Base-by-base conservation (phyloP, 2,888 invertebrate genomes). In the Orchesellides sinensis region DNA sequence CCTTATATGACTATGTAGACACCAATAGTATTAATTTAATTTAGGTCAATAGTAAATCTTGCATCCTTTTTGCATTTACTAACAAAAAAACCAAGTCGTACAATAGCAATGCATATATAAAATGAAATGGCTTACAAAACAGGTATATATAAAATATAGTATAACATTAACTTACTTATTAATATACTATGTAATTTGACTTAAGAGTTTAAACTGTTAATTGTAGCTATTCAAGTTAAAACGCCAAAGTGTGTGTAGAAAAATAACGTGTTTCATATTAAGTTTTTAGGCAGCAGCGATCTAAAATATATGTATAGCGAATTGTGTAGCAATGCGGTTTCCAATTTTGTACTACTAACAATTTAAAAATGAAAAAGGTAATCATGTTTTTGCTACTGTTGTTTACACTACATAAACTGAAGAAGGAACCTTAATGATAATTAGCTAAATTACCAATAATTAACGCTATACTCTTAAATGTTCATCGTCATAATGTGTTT, bases 11-110 rank as follows among this genome's bases (percentile, higher is more conserved):
- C n/a, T n/a, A 47, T n/a, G 17, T 12, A 47, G n/a, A 47, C n/a
- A 17, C n/a, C 14, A 17, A n/a, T 10, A 47, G 8, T 12, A 52
- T 4, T 12, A 52, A 10, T 52, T 52, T 17, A 40, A n/a, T 1
- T 2, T 40, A 40, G 10, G 32, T 49, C 17, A 52, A n/a, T 52
- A 52, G 19, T 17, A 19, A 52, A 52, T 17, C 17, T 10, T 52
- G 14, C 19, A 52, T 19, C 52, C 52, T n/a, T 52, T 8, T 49
- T 66, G 66, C 66, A 66, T 66, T 66, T 66, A 66, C 49, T 66
- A 66, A 66, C 49, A 25, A 66, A 63, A 63, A 19, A 70, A 70
- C 45, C 40, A 12, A 70, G 70, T 70, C 70, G 70, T 70, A 70
- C 70, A 70, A 40, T 70, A 70, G 70, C 70, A 70, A 70, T 70